Percentiles rank a stretch among this genome's conserved stretches.
phyloP scores from a whole-genome alignment of 2,113 vertebrate genomes.

The Lates calcarifer region DNA sequence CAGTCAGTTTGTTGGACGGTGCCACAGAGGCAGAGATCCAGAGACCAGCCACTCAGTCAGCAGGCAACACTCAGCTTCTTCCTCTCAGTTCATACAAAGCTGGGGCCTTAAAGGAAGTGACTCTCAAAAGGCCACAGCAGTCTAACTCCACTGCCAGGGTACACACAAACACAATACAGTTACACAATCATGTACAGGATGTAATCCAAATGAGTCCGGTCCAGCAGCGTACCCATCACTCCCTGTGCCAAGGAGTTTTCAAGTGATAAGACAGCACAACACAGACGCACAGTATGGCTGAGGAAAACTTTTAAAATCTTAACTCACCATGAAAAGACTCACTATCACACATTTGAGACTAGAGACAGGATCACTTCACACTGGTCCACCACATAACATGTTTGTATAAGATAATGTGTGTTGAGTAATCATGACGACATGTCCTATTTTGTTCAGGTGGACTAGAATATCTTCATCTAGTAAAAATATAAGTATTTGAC shows the following conservation, averaged over 20 bases:
- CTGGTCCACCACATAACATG: neutral
- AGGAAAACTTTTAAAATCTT: slow-evolving; percentile 1
- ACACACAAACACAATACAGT: slow-evolving; percentile 4
- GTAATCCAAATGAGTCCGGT: neutral
- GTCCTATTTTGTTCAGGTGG: neutral
- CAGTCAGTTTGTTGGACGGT: neutral
- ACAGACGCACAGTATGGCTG: slow-evolving; percentile 14
- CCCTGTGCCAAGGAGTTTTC: neutral
- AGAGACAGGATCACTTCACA: neutral
- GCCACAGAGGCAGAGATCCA: slow-evolving; percentile 39
- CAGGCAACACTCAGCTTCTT: slow-evolving; percentile 51
- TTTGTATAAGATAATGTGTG: neutral
- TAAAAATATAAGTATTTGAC: no score
- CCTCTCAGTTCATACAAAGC: slow-evolving; percentile 41
- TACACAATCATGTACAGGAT: neutral
- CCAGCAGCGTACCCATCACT: slow-evolving; percentile 15
- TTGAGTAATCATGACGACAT: neutral
- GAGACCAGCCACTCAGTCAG: slow-evolving; percentile 44
- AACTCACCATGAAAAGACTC: slow-evolving; percentile 3
- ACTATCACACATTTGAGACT: neutral
- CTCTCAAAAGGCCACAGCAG: slow-evolving; percentile 62
- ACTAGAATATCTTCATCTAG: neutral
- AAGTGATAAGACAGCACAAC: slow-evolving; percentile 19
- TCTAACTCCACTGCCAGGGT: slow-evolving; percentile 9
- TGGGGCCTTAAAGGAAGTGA: slow-evolving; percentile 56